Conservation (phyloP, 2,888 invertebrate genomes). For the Pegoplata infirma region DNA sequence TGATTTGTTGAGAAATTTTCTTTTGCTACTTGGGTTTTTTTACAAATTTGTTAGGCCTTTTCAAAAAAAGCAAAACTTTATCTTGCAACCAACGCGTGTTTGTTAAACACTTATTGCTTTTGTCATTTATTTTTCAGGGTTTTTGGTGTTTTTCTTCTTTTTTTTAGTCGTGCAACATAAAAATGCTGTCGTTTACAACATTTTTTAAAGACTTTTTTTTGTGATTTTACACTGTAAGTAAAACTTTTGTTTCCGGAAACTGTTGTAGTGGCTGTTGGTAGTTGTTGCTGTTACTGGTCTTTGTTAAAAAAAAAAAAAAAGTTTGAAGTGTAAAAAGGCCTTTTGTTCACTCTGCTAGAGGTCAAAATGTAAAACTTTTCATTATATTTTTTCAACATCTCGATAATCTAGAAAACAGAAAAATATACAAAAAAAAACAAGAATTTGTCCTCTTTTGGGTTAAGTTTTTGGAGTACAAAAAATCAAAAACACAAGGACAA, state of each 20-base stretch:
- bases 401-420: neutral
- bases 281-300: conserved; percentile 30
- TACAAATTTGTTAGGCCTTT: conserved; percentile 33
- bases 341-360: conserved; percentile 38
- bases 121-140: conserved; percentile 39
- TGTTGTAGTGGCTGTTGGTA: neutral
- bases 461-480: too few species aligned
- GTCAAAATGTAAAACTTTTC: conserved; percentile 23
- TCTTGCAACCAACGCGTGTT: conserved; percentile 39
- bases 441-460: too few species aligned
- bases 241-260: conserved; percentile 32
- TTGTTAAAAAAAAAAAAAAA: too few species aligned
- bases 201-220: conserved; percentile 22
- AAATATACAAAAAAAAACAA: too few species aligned
- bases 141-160: conserved; percentile 27
- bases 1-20: conserved; percentile 45
- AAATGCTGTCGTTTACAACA: conserved; percentile 37
- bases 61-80: conserved; percentile 15
- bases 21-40: too few species aligned
- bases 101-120: conserved; percentile 34
- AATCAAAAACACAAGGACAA: neutral
- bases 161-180: conserved; percentile 41
- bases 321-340: conserved; percentile 23
- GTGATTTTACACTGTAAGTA: conserved; percentile 27
- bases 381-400: neutral